Evolutionary conservation across 1,140 invertebrate species (phyloP), one percentile per base, ranked within the genome.

Genomic region (Drosophila littoralis): DNA sequence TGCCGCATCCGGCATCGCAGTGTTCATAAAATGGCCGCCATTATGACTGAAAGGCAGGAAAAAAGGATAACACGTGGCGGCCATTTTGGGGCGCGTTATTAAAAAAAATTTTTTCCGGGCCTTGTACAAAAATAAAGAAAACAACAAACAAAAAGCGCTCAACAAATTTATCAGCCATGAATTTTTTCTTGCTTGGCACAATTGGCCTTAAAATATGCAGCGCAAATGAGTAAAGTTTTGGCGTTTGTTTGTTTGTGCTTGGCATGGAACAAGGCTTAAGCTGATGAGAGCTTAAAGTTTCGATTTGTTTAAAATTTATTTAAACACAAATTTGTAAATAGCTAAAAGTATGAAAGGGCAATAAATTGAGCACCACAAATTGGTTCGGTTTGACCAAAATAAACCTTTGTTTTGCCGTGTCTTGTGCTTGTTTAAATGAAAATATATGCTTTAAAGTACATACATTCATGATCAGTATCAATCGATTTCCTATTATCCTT

Each of bases 191-290:
- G 22, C 7, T 15, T 54, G 36, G 40, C 65, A 61, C 59, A 55
- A 63, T 75, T 70, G 66, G 66, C 68, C 59, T 59, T 64, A 72
- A 75, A 75, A 71, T 71, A 75, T 71, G 57, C 59, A 65, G 60
- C 55, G 68, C 40, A 71, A 75, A 75, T 65, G 59, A 69, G 65
- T 63, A 75, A 75, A 69, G 58, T 75, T 70, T 69, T 52, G 40
- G 40, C 40, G 35, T 54, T 61, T 61, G 38, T 61, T 70, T 70
- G 32, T 67, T 50, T 57, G 35, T 48, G 45, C 57, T 67, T 22
- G 12, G 55, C 28, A 60, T 45, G 51, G 38, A 42, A 57, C 42
- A 64, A 45, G 7, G 70, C 64, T 60, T 67, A 68, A 68, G 43
- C 33, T 45, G 69, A 66, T 72, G 61, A 15, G 22, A 17, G 43